Conservation (phyloP, 2,113 vertebrate genomes). For the Solea solea region DNA sequence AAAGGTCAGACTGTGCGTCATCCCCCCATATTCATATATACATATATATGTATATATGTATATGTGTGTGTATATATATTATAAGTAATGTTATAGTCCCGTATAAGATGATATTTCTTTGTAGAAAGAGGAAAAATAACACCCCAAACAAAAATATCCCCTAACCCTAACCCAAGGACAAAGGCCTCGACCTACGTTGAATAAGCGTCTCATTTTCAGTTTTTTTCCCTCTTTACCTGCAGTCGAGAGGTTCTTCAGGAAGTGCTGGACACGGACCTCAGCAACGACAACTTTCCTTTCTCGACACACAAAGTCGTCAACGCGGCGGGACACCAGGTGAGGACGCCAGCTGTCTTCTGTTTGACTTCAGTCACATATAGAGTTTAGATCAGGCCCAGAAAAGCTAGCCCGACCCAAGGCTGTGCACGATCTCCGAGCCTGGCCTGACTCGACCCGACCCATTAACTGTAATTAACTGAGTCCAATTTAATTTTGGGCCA, state of each 20-base stretch:
- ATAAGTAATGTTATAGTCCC: slow-evolving; percentile 1
- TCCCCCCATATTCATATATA: neutral
- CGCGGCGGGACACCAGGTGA: slow-evolving; percentile 87
- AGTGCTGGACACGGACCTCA: slow-evolving; percentile 89
- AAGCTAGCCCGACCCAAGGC: too few relatives aligned
- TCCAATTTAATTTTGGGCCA: too few relatives aligned
- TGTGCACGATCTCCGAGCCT: too few relatives aligned
- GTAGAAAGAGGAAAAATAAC: too few relatives aligned
- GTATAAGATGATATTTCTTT: neutral
- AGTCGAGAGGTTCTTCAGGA: slow-evolving; percentile 91
- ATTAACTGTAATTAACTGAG: too few relatives aligned
- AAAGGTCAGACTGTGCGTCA: slow-evolving; percentile 12
- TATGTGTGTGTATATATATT: slow-evolving; percentile 12
- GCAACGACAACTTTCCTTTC: slow-evolving; percentile 91
- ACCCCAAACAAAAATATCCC: too few relatives aligned
- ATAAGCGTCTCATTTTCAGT: neutral
- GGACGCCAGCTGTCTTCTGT: slow-evolving; percentile 21
- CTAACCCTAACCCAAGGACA: too few relatives aligned
- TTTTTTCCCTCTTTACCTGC: slow-evolving; percentile 7
- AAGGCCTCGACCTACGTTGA: too few relatives aligned
- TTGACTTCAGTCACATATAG: neutral
- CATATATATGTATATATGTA: slow-evolving; percentile 4
- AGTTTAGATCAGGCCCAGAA: too few relatives aligned
- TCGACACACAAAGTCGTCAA: slow-evolving; percentile 89
- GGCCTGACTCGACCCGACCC: too few relatives aligned